Conservation (phyloP, 2,113 vertebrate genomes). For the Hyperopisus bebe region DNA sequence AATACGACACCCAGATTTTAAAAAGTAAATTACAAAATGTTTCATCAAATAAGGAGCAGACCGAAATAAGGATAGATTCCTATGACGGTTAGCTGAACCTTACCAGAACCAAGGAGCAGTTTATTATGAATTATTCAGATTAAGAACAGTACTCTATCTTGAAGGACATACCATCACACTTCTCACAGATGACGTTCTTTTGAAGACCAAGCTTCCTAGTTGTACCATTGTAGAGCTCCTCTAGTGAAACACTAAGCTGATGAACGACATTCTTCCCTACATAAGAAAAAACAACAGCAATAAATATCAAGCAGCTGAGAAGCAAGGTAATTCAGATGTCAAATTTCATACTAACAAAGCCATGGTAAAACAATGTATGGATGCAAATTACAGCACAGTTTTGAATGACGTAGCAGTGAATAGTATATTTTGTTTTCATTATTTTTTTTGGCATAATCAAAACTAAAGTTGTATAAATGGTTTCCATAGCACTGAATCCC, state of each 20-base stretch:
- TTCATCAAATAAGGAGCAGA: background rate
- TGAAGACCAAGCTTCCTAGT: constrained; percentile 91
- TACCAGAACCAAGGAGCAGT: background rate
- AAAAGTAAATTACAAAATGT: background rate
- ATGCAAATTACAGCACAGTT: background rate
- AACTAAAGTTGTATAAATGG: background rate
- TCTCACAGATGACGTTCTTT: constrained; percentile 90
- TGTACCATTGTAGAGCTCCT: constrained; percentile 85
- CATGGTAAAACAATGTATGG: background rate
- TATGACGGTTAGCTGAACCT: background rate
- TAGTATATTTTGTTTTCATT: background rate
- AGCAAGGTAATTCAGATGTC: background rate
- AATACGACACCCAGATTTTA: background rate
- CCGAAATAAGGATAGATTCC: background rate
- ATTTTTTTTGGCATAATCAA: background rate
- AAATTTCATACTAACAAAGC: background rate
- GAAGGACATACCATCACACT: constrained; percentile 79
- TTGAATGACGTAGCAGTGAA: background rate
- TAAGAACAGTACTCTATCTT: background rate
- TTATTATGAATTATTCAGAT: background rate
- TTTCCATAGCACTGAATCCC: background rate
- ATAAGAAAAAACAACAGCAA: background rate
- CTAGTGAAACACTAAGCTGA: constrained; percentile 81
- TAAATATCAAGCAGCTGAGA: background rate
- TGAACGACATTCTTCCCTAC: constrained; percentile 92